These are phyloP conservation scores for Euura lappo DNA, from an alignment of 1,140 invertebrate genomes.

Conservation along the genomic window DNA sequence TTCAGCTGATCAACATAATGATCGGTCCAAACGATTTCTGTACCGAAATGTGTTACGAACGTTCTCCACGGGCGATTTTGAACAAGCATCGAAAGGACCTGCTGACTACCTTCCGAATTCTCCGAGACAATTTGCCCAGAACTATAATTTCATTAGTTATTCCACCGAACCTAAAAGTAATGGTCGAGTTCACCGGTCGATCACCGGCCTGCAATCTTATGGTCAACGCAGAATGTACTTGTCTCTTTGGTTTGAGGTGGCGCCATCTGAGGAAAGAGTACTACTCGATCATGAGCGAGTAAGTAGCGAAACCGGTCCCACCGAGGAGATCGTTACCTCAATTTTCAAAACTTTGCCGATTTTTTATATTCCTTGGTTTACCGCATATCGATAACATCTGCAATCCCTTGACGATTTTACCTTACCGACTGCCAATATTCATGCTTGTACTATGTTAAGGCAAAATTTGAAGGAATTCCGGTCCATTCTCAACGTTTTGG, in stretches of 20 bases:
- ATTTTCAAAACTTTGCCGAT: constrained; percentile 20
- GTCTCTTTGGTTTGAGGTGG: constrained; percentile 55
- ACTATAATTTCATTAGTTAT: constrained; percentile 67
- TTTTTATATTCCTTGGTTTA: neutral
- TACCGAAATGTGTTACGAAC: constrained; percentile 75
- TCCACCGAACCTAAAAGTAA: constrained; percentile 52
- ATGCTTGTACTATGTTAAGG: no score
- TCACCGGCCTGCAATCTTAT: constrained; percentile 49
- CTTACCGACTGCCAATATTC: no score
- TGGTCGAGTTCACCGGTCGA: constrained; percentile 41
- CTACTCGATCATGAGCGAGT: constrained; percentile 51
- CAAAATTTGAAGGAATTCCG: no score
- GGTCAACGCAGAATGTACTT: constrained; percentile 59
- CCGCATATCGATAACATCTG: neutral
- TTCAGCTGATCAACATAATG: constrained; percentile 77
- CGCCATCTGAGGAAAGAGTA: constrained; percentile 32
- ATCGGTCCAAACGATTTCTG: constrained; percentile 87
- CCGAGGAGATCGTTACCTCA: constrained; percentile 20
- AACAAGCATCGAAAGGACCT: constrained; percentile 61
- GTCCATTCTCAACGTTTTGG: no score
- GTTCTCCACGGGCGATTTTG: constrained; percentile 65
- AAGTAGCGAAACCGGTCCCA: constrained; percentile 34
- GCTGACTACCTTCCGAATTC: constrained; percentile 57
- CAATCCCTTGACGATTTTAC: no score
- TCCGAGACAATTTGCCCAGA: constrained; percentile 67